Evolutionary conservation across 2,888 invertebrate species (phyloP), one percentile per base, ranked within the genome.

Genomic region (Selenia dentaria): DNA sequence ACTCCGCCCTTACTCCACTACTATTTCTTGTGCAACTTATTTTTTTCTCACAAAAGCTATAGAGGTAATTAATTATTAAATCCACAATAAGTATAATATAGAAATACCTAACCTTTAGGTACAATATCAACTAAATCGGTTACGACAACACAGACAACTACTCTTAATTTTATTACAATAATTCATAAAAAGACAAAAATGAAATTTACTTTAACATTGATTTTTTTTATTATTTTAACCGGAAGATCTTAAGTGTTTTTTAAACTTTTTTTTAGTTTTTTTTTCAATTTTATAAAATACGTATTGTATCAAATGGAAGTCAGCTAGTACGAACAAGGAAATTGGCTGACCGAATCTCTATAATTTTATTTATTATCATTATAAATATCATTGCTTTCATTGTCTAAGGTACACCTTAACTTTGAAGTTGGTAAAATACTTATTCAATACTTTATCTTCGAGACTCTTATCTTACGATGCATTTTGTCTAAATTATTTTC

Each of bases 311-410:
- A 89, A 90, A 90, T 78, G 79, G 82, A 65, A 74, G 86, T 82
- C 88, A 85, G 85, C 87, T 77, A 82, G 80, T 75, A 75, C 70
- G 75, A 83, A 79, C 79, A 69, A 79, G 80, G 76, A 82, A 76
- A 80, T 74, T 75, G 79, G 85, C 85, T 81, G 85, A 86, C 86
- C 68, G 74, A 74, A 72, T 74, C 68, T 66, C 60, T n/a, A 68
- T 68, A 67, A 72, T 76, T 73, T 67, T 74, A 73, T 68, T 75
- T 74, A 53, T 55, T 54, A 54, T 70, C 67, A 78, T 81, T 85
- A 88, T 89, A 87, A 87, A 87, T 87, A 88, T 81, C 83, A 89
- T 90, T 87, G 88, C 86, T 90, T 88, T 82, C 81, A 79, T 82
- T 78, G 73, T 72, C 79, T 83, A 56, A 83, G 77, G 77, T 82